Base-by-base conservation (phyloP, 1,140 invertebrate genomes). In the Tribolium castaneum region DNA sequence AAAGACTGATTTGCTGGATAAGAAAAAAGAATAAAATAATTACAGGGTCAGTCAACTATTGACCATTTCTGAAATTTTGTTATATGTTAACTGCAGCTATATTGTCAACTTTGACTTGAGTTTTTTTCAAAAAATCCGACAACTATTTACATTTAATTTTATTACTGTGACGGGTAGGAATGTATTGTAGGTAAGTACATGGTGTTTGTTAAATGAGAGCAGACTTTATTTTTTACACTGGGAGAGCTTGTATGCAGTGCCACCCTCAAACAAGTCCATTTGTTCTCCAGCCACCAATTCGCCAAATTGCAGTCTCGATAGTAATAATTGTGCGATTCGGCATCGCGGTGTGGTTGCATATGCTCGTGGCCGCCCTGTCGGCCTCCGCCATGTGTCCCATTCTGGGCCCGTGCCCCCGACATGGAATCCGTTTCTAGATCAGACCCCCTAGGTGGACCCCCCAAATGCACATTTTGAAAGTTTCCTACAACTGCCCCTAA, bases 361-460 rank as follows among this genome's bases (percentile, higher is more conserved):
- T 66, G 59, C 10, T 12, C 52, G 7, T 16, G 14, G 16, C 39
- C 49, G 71, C 50, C 71, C 59, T 13, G 25, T 66, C 39, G 25
- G 30, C 59, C 39, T 10, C 2, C 12, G 25, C 22, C 22, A 73
- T 73, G 71, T 51, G 45, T 51, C 71, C 71, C 10, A 22, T 72
- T 70, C 50, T 51, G 16, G n/a, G 71, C 71, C 52, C 71, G 71
- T 54, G 71, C 71, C 71, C 71, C 50, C 71, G 22, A 54, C 71
- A 54, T 34, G 12, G 49, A 73, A 22, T 54, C 71, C 45, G 52
- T 54, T 73, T 25, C 45, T 54, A 52, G 70, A 72, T 50, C 70
- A 34, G 71, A 73, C 71, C 71, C 71, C 71, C 71, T 35, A 73
- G 30, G 6, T 54, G 13, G 71, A 73, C 71, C 71, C 51, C 71